phyloP scores from a whole-genome alignment of 1,140 invertebrate genomes.

The Brachystomella parvula region DNA sequence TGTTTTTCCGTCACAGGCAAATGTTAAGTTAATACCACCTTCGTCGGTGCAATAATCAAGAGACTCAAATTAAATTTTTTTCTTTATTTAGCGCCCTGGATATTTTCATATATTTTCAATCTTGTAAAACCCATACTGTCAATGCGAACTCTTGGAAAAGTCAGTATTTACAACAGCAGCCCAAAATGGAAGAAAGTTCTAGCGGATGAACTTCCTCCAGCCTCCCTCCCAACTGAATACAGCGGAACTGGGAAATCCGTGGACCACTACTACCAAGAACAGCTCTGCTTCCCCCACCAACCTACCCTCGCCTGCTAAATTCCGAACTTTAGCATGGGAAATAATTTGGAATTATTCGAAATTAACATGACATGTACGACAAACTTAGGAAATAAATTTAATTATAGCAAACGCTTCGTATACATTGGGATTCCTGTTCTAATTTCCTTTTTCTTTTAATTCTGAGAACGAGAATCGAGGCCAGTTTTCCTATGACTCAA shows the following conservation, averaged over 20 bases:
- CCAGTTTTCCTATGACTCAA: too few species aligned
- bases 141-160: slow-evolving; percentile 15
- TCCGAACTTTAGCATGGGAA: background rate
- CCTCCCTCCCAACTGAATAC: slow-evolving; percentile 8
- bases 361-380: background rate
- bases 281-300: background rate
- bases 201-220: background rate
- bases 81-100: slow-evolving; percentile 10
- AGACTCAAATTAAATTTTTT: background rate
- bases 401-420: too few species aligned
- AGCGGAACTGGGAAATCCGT: background rate
- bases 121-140: slow-evolving; percentile 18
- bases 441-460: background rate
- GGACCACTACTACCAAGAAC: background rate
- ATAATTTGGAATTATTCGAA: background rate
- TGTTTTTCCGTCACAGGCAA: too few species aligned
- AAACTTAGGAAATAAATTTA: background rate
- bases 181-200: slow-evolving; percentile 17
- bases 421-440: background rate
- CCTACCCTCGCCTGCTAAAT: background rate
- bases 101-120: slow-evolving; percentile 19
- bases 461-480: too few species aligned
- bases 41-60: too few species aligned
- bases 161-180: slow-evolving; percentile 12
- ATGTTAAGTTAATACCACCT: too few species aligned